These are phyloP conservation scores for Parus major DNA, from an alignment of 2,113 vertebrate species.

Conservation along the genomic window DNA sequence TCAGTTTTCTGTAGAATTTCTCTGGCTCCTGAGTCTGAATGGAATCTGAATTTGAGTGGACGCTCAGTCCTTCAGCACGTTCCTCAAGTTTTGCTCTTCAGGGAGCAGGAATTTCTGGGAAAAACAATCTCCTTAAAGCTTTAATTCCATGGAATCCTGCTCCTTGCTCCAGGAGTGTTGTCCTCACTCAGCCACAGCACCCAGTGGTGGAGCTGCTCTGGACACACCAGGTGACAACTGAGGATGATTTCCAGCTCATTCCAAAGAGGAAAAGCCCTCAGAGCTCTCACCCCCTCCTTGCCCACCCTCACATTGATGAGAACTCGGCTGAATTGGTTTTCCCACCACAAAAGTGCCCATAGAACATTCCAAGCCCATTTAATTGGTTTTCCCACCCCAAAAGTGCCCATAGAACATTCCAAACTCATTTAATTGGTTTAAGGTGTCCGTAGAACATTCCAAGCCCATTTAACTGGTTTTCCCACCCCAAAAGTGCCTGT, in stretches of 20 bases:
- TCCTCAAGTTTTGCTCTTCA: background rate
- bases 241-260: background rate
- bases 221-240: background rate
- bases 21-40: background rate
- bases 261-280: background rate
- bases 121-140: background rate
- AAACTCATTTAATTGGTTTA: too few species aligned
- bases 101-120: background rate
- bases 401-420: background rate
- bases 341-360: too few species aligned
- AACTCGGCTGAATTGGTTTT: rapidly evolving
- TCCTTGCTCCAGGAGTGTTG: background rate
- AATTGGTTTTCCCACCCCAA: background rate
- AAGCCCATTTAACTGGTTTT: background rate
- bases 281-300: background rate
- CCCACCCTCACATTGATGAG: background rate
- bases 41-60: rapidly evolving
- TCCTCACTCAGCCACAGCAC: background rate
- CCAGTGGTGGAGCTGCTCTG: background rate
- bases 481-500: background rate
- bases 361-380: background rate
- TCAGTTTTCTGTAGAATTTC: background rate
- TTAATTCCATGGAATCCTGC: background rate
- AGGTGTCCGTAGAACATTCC: background rate
- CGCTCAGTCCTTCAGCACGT: background rate